Percentiles rank a stretch among this genome's conserved stretches.
These are phyloP conservation scores for Lutjanus campechanus DNA, from an alignment of 2,797 vertebrate species.

Conservation along the genomic window DNA sequence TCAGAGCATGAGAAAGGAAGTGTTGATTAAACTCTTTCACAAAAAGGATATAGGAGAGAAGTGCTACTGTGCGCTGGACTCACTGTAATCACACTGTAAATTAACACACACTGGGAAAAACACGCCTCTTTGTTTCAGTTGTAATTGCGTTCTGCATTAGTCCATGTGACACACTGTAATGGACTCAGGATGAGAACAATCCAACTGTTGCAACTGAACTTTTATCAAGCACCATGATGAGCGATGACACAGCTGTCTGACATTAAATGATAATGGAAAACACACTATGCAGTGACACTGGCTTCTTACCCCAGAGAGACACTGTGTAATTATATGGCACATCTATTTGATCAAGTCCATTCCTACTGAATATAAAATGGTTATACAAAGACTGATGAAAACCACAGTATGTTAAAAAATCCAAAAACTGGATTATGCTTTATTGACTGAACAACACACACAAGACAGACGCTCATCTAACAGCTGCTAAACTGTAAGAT, in stretches of 20 bases:
- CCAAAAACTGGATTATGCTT: too few species aligned
- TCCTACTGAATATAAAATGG: not conserved
- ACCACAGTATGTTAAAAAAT: too few species aligned
- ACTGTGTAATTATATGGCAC: not conserved
- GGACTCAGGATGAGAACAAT: not conserved
- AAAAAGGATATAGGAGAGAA: conserved; percentile 36
- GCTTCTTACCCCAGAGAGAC: not conserved
- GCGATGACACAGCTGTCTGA: not conserved
- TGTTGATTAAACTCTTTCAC: conserved; percentile 36
- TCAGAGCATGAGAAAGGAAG: conserved; percentile 44
- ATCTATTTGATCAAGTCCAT: not conserved
- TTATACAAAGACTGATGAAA: not conserved
- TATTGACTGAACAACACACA: too few species aligned
- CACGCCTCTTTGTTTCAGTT: not conserved
- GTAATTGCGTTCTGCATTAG: not conserved
- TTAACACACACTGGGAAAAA: not conserved
- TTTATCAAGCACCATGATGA: too few species aligned
- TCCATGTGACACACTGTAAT: not conserved
- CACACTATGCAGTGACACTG: not conserved
- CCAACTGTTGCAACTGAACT: not conserved
- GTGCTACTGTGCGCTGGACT: conserved; percentile 13
- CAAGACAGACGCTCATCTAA: too few species aligned
- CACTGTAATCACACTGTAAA: not conserved
- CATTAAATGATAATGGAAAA: not conserved
- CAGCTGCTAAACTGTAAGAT: too few species aligned